phyloP scores from a whole-genome alignment of 2,113 vertebrate species.

The Seriola quinqueradiata region DNA sequence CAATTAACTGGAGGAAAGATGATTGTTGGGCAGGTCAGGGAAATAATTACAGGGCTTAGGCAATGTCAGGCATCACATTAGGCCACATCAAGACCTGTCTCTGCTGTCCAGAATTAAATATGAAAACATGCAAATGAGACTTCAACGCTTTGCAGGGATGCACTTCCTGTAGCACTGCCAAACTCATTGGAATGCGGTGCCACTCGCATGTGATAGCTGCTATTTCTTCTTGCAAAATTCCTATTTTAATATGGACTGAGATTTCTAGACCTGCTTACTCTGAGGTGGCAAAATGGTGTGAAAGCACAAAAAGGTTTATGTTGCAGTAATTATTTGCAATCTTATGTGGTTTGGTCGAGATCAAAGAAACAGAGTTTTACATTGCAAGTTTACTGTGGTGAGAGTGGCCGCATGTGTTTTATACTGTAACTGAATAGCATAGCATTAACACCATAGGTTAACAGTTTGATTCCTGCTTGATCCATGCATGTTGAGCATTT shows the following conservation, averaged over 20 bases:
- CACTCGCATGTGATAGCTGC: constrained; percentile 67
- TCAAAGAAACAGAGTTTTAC: constrained; percentile 16
- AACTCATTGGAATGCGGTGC: constrained; percentile 81
- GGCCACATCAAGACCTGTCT: constrained; percentile 83
- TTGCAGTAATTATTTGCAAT: constrained; percentile 17
- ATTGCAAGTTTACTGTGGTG: constrained; percentile 13
- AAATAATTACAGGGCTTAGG: constrained; percentile 81
- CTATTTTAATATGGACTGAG: constrained; percentile 39
- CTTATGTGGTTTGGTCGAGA: constrained; percentile 3
- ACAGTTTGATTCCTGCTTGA: constrained; percentile 32
- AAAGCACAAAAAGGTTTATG: constrained; percentile 17
- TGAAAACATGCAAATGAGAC: constrained; percentile 84
- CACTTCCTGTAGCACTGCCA: constrained; percentile 72
- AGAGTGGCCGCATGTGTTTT: constrained; percentile 9
- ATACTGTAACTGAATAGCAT: not conserved
- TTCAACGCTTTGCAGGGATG: constrained; percentile 53
- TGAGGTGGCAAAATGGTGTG: constrained; percentile 15
- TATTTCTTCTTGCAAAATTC: constrained; percentile 64
- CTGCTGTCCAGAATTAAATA: constrained; percentile 80
- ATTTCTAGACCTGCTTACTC: constrained; percentile 22
- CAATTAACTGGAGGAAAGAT: constrained; percentile 83
- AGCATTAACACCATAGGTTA: not conserved
- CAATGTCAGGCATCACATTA: constrained; percentile 83
- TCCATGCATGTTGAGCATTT: constrained; percentile 28
- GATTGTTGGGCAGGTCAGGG: constrained; percentile 80